Percentiles rank a stretch among this genome's conserved stretches.
phyloP scores from a whole-genome alignment of 2,888 invertebrate species.

The Drosophila percnosoma region DNA sequence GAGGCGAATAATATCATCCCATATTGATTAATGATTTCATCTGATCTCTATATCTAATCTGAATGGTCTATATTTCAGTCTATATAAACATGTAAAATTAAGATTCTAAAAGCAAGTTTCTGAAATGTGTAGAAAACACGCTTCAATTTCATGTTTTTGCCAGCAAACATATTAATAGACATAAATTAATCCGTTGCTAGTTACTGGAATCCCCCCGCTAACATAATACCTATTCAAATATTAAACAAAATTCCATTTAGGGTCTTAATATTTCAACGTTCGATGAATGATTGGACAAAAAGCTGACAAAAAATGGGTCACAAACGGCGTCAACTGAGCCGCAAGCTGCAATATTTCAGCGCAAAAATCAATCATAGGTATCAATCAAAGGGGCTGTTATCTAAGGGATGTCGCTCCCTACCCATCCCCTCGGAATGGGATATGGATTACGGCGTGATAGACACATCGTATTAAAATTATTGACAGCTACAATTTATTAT shows the following conservation, averaged over 20 bases:
- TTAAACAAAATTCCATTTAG: background rate
- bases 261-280: constrained; percentile 1
- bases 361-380: constrained; percentile 56
- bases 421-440: background rate
- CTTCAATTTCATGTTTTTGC: background rate
- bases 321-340: constrained; percentile 39
- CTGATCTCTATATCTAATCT: background rate
- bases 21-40: background rate
- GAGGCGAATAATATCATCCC: background rate
- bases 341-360: constrained; percentile 45
- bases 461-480: constrained; percentile 79
- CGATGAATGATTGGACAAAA: background rate
- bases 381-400: constrained; percentile 40
- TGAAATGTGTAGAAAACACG: background rate
- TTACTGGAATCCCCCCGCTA: background rate
- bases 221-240: background rate
- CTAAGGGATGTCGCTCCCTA: background rate
- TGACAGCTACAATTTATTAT: constrained; percentile 83
- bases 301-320: background rate
- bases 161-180: background rate
- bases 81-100: too few species aligned
- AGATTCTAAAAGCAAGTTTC: too few species aligned
- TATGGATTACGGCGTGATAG: constrained; percentile 61
- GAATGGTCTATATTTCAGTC: background rate
- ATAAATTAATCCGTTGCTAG: background rate